These are phyloP conservation scores for Saguinus midas DNA, from an alignment of 2,113 vertebrate genomes.

Conservation along the genomic window DNA sequence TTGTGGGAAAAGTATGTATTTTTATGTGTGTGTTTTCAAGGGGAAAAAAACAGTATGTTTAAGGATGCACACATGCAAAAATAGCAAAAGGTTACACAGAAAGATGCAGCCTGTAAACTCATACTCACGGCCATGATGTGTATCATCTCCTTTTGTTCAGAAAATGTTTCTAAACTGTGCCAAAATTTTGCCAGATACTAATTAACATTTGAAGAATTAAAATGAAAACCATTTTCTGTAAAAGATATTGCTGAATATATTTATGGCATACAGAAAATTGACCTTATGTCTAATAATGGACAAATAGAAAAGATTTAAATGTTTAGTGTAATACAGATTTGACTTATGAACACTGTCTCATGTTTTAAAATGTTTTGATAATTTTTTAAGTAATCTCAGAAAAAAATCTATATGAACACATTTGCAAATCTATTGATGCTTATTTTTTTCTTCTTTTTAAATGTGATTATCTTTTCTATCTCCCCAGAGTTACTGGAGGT, in stretches of 20 bases:
- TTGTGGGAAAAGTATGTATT: background rate
- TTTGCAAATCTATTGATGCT: background rate
- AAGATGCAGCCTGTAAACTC: background rate
- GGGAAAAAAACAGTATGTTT: background rate
- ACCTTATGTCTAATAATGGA: background rate
- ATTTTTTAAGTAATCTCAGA: background rate
- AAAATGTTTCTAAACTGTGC: background rate
- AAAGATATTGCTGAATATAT: background rate
- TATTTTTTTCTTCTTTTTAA: background rate
- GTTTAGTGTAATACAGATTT: background rate
- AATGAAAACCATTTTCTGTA: background rate
- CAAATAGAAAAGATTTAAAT: background rate
- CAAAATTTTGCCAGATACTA: background rate
- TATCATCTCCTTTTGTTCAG: background rate
- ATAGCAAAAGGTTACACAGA: background rate
- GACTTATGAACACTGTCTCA: background rate
- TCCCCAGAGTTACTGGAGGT: slow-evolving; percentile 85
- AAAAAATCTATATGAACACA: background rate
- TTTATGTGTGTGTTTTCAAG: background rate
- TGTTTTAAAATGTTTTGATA: background rate
- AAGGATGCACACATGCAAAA: background rate
- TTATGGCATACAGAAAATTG: background rate
- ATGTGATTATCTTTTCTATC: background rate
- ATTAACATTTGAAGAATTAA: background rate
- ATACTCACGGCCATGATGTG: background rate